These are phyloP conservation scores for Leuciscus idus DNA, from an alignment of 2,113 vertebrate genomes.

Conservation along the genomic window DNA sequence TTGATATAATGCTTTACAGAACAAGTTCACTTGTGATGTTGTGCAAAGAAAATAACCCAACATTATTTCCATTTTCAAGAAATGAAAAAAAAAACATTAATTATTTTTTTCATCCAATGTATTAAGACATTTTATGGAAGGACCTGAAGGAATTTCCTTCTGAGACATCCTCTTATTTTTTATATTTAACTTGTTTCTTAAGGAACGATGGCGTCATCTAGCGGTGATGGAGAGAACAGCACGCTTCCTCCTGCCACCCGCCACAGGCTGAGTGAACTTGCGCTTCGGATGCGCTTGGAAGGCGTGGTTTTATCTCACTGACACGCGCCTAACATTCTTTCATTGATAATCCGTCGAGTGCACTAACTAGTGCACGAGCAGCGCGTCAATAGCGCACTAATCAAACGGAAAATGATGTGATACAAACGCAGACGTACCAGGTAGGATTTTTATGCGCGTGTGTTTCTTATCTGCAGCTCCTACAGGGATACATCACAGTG, in stretches of 20 bases:
- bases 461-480: constrained; percentile 16
- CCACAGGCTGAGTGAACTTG: not conserved
- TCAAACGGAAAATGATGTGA: constrained; percentile 49
- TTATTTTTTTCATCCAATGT: not conserved
- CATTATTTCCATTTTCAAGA: not conserved
- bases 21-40: not conserved
- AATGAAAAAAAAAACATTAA: not conserved
- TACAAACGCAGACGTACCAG: constrained; percentile 37
- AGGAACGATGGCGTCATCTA: not conserved
- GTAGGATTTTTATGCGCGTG: constrained; percentile 3
- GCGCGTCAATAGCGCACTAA: constrained; percentile 51
- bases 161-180: not conserved
- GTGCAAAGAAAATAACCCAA: not conserved
- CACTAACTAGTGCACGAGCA: constrained; percentile 58
- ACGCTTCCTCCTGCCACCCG: not conserved
- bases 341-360: constrained; percentile 65
- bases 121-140: not conserved
- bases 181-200: not conserved
- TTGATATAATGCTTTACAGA: not conserved
- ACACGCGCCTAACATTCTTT: constrained; percentile 65
- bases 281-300: constrained; percentile 61
- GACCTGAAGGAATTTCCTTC: not conserved
- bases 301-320: constrained; percentile 75
- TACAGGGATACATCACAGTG: not conserved
- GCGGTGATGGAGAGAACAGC: not conserved